Conservation (phyloP, 2,888 invertebrate species). For the Cantharis rustica region DNA sequence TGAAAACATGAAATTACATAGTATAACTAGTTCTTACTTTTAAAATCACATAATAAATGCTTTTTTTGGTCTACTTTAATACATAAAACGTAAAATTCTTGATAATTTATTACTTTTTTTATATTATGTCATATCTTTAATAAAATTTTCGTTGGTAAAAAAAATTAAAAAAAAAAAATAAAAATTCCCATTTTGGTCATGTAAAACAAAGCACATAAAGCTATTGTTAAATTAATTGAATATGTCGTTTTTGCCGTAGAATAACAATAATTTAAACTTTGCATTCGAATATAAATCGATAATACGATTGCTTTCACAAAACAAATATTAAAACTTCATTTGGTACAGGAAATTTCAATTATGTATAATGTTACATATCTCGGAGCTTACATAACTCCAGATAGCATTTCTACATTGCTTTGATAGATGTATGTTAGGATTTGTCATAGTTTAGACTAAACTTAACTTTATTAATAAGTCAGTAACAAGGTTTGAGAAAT, state of each 20-base stretch:
- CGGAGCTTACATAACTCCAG: background rate
- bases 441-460: background rate
- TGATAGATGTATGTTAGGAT: background rate
- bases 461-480: background rate
- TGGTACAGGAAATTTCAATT: background rate
- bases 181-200: too few relatives aligned
- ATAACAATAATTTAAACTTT: background rate
- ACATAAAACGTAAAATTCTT: background rate
- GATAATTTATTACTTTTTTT: background rate
- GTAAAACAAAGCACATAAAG: too few relatives aligned
- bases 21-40: background rate
- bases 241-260: background rate
- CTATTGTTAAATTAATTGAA: too few relatives aligned
- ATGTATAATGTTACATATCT: background rate
- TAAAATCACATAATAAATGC: background rate
- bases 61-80: background rate
- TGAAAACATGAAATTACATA: too few relatives aligned
- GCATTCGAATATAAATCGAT: background rate
- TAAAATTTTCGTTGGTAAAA: background rate
- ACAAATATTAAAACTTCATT: background rate
- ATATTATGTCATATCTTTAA: background rate
- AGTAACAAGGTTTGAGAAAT: background rate
- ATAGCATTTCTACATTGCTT: background rate
- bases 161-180: too few relatives aligned
- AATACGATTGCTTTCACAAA: background rate